Conservation (phyloP, 2,797 vertebrate genomes). For the Cuniculus paca region DNA sequence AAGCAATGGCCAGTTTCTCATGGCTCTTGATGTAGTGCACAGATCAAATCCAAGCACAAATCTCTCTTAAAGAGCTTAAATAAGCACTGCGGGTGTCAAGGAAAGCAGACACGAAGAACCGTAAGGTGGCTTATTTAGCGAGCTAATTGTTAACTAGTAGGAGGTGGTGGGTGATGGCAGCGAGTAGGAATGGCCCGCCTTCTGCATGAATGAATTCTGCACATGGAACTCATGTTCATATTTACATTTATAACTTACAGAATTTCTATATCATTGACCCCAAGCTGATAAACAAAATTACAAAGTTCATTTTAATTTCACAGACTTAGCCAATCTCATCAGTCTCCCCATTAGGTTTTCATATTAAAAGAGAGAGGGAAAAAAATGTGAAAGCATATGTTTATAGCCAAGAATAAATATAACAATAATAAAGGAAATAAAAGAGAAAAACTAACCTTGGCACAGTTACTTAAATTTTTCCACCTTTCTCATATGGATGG, state of each 20-base stretch:
- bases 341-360: slow-evolving; percentile 80
- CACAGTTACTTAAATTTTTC: slow-evolving; percentile 77
- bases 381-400: slow-evolving; percentile 83
- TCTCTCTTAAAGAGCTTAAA: slow-evolving; percentile 78
- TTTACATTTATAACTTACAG: slow-evolving; percentile 76
- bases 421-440: slow-evolving; percentile 86
- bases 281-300: slow-evolving; percentile 85
- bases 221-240: slow-evolving; percentile 76
- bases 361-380: slow-evolving; percentile 71
- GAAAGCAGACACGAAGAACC: slow-evolving; percentile 55
- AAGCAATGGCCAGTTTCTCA: slow-evolving; percentile 42
- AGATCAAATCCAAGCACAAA: slow-evolving; percentile 77
- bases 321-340: slow-evolving; percentile 74
- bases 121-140: slow-evolving; percentile 64
- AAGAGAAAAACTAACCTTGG: slow-evolving; percentile 82
- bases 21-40: not conserved
- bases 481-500: slow-evolving; percentile 77
- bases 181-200: slow-evolving; percentile 4
- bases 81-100: slow-evolving; percentile 33
- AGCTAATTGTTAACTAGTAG: slow-evolving; percentile 73
- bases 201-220: slow-evolving; percentile 68
- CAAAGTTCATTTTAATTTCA: slow-evolving; percentile 83
- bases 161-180: slow-evolving; percentile 50
- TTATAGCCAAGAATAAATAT: slow-evolving; percentile 85
- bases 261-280: slow-evolving; percentile 78